These are phyloP conservation scores for Selene dorsalis DNA, from an alignment of 2,797 vertebrate species.

Conservation along the genomic window DNA sequence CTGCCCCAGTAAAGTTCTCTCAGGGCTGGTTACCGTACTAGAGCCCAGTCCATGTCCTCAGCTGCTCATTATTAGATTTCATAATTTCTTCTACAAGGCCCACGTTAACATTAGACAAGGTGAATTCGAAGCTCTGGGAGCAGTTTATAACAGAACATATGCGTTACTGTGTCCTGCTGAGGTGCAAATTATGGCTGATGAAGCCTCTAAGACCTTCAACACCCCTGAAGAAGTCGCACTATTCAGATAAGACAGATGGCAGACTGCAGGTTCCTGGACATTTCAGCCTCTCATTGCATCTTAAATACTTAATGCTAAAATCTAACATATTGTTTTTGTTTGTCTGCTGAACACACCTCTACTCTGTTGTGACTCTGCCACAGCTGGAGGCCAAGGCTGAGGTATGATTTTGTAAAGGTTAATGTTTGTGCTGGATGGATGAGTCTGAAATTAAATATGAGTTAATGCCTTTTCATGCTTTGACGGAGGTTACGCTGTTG, in stretches of 20 bases:
- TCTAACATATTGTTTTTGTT: not conserved
- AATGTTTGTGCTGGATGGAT: not conserved
- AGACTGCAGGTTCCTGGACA: constrained; percentile 6
- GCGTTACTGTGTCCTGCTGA: constrained; percentile 38
- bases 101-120: constrained; percentile 17
- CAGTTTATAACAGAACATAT: constrained; percentile 21
- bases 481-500: not conserved
- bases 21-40: not conserved
- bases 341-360: not conserved
- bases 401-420: not conserved
- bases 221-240: constrained; percentile 1
- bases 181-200: constrained; percentile 45
- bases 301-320: not conserved
- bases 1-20: not conserved
- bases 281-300: not conserved
- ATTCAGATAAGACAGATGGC: constrained; percentile 33
- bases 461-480: not conserved
- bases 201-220: constrained; percentile 34
- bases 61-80: constrained; percentile 26
- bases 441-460: not conserved
- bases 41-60: not conserved
- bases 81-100: constrained; percentile 19
- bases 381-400: not conserved
- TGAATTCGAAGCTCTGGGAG: constrained; percentile 29
- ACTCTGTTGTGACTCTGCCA: not conserved